Conservation (phyloP, 2,797 vertebrate genomes). For the Acipenser transmontanus region DNA sequence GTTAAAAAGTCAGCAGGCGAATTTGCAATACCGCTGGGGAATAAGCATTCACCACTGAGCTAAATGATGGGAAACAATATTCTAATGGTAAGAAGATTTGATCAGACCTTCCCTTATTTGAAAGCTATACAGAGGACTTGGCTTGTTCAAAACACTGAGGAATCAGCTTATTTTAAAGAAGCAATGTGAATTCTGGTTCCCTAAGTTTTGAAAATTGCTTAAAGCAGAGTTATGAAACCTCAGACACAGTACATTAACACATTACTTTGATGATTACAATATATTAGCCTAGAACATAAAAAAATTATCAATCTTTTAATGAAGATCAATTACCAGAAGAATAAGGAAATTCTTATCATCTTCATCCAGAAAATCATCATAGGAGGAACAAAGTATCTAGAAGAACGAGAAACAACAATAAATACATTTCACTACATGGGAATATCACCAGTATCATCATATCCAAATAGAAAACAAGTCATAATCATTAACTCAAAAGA, state of each 20-base stretch:
- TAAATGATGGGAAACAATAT: no score
- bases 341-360: conserved; percentile 17
- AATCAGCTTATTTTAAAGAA: no score
- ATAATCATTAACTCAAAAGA: no score
- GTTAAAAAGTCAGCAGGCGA: no score
- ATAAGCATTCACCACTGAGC: no score
- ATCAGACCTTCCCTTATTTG: no score
- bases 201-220: no score
- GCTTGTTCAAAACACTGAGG: conserved; percentile 33
- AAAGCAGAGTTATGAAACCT: no score
- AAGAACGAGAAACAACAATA: conserved; percentile 4
- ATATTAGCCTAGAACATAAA: conserved; percentile 4
- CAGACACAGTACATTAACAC: no score
- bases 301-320: not conserved
- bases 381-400: conserved; percentile 3
- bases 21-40: no score
- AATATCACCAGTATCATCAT: not conserved
- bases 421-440: conserved; percentile 5
- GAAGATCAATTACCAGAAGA: not conserved
- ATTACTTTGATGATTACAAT: conserved; percentile 3
- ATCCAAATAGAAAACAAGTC: not conserved
- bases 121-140: not conserved
- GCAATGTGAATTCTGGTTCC: no score
- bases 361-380: conserved; percentile 19
- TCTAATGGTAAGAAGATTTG: no score